Conservation (phyloP, 2,888 invertebrate species). For the Scotopteryx bipunctaria region DNA sequence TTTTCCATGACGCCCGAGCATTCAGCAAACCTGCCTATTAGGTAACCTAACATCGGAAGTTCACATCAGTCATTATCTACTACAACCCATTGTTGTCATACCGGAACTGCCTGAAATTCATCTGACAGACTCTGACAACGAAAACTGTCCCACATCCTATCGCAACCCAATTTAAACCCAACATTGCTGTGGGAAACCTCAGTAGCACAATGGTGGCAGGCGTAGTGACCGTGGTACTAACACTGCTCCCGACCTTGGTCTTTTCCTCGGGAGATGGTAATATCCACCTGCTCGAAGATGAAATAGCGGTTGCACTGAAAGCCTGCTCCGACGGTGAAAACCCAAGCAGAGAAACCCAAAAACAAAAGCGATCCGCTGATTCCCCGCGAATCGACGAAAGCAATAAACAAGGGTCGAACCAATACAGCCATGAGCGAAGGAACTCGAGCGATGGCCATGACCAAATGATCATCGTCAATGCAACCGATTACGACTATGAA, state of each 20-base stretch:
- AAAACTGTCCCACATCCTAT: constrained; percentile 61
- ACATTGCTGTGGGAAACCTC: constrained; percentile 13
- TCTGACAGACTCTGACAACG: constrained; percentile 55
- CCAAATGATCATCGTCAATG: constrained; percentile 55
- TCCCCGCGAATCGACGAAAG: constrained; percentile 57
- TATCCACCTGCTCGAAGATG: constrained; percentile 69
- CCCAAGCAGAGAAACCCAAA: constrained; percentile 16
- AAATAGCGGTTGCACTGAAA: constrained; percentile 64
- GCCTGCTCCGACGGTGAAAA: constrained; percentile 49
- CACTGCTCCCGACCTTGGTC: constrained; percentile 52
- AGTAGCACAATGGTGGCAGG: constrained; percentile 46
- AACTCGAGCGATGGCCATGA: constrained; percentile 52
- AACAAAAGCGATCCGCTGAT: constrained; percentile 36
- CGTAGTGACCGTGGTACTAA: constrained; percentile 40
- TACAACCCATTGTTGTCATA: constrained; percentile 26
- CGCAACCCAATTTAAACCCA: constrained; percentile 48
- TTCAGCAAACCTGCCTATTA: background rate
- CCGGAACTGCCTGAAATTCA: constrained; percentile 26
- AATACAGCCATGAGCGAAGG: constrained; percentile 60
- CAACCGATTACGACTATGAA: constrained; percentile 56
- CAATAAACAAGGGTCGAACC: constrained; percentile 48
- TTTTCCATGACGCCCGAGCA: too few relatives aligned
- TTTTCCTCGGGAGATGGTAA: constrained; percentile 66
- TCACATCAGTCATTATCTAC: background rate
- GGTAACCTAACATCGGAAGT: constrained; percentile 10